phyloP scores from a whole-genome alignment of 2,113 vertebrate genomes.

The Polypterus senegalus region DNA sequence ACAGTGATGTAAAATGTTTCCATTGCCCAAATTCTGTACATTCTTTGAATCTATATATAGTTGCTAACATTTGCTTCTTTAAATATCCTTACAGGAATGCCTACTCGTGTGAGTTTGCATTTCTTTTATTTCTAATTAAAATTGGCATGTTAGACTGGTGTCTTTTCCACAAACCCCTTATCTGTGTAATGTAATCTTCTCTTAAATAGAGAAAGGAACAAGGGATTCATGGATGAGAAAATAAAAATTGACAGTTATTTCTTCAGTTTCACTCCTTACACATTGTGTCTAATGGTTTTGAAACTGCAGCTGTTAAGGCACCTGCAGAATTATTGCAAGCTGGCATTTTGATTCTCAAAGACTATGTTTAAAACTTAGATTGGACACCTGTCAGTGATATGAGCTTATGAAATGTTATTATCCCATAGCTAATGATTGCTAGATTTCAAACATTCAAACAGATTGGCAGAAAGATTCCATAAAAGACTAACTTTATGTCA shows the following conservation, averaged over 20 bases:
- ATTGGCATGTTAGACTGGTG: not conserved
- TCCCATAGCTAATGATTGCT: slow-evolving; percentile 49
- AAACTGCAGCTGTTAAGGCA: slow-evolving; percentile 62
- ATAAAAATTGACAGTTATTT: slow-evolving; percentile 17
- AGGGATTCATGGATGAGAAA: not conserved
- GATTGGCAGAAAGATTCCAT: slow-evolving; percentile 46
- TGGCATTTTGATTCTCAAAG: slow-evolving; percentile 61
- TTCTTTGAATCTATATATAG: too few species aligned
- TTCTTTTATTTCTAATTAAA: not conserved
- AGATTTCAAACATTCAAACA: slow-evolving; percentile 53
- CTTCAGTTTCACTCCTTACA: slow-evolving; percentile 42
- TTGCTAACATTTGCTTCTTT: too few species aligned
- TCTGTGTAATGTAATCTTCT: not conserved
- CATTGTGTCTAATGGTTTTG: slow-evolving; percentile 53
- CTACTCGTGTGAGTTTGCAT: slow-evolving; percentile 31
- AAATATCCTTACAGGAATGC: not conserved
- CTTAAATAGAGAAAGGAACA: too few species aligned
- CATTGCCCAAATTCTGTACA: too few species aligned
- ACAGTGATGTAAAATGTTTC: too few species aligned
- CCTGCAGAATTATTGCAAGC: slow-evolving; percentile 66
- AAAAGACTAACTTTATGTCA: slow-evolving; percentile 46
- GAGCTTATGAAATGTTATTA: slow-evolving; percentile 46
- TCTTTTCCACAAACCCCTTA: not conserved
- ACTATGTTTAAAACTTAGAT: slow-evolving; percentile 69
- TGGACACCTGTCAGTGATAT: slow-evolving; percentile 63